phyloP scores from a whole-genome alignment of 2,113 vertebrate species.

The Chlamydotis undulata region DNA sequence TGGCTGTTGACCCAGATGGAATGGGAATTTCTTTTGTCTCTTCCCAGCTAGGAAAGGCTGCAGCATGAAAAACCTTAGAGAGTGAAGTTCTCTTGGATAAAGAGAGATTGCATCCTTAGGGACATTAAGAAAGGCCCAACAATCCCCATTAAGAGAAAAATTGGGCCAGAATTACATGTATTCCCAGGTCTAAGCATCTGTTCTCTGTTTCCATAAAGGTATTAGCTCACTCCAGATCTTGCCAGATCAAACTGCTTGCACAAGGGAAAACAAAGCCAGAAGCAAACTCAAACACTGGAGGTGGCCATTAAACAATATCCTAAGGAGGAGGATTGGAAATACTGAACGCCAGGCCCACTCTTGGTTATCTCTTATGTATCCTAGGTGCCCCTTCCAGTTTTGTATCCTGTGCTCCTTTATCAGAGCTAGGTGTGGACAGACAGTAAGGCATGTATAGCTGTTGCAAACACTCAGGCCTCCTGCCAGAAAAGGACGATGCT shows the following conservation, averaged over 20 bases:
- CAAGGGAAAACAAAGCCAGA: not conserved
- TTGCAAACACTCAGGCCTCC: not conserved
- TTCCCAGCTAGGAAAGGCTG: not conserved
- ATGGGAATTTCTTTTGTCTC: not conserved
- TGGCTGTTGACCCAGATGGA: not conserved
- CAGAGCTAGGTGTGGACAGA: not conserved
- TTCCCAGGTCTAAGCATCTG: not conserved
- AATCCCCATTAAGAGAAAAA: not conserved
- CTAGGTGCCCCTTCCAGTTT: not conserved
- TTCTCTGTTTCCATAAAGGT: not conserved
- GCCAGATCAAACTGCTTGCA: not conserved
- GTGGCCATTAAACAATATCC: not conserved
- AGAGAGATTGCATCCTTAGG: not conserved
- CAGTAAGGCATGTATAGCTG: not conserved
- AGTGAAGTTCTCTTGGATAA: not conserved
- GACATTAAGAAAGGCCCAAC: not conserved
- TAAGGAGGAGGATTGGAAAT: not conserved
- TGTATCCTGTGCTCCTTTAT: not conserved
- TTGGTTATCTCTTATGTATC: not conserved
- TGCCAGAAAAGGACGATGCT: not conserved
- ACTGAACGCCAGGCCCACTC: not conserved
- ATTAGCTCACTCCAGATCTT: not conserved
- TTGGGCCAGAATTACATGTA: not conserved
- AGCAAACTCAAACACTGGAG: not conserved
- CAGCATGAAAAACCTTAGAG: not conserved